These are phyloP conservation scores for Aphidoletes aphidimyza DNA, from an alignment of 2,888 invertebrate genomes.

Conservation along the genomic window DNA sequence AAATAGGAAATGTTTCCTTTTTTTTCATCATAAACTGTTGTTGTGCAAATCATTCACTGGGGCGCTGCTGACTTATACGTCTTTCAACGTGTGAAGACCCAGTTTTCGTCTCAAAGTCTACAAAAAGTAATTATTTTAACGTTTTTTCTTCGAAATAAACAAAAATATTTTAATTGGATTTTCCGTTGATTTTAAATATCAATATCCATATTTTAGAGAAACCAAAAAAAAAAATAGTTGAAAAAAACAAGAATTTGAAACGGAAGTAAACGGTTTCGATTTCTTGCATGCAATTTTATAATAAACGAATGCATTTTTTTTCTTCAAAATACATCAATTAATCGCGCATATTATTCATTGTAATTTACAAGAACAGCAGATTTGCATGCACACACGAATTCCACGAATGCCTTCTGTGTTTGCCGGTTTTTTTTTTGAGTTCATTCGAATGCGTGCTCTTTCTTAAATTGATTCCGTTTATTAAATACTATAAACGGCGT, in stretches of 20 bases:
- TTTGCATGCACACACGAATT: conserved; percentile 27
- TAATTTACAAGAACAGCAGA: not conserved
- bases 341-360: not conserved
- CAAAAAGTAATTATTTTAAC: too few species aligned
- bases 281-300: conserved; percentile 9
- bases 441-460: not conserved
- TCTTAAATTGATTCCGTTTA: not conserved
- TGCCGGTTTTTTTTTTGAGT: too few species aligned
- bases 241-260: too few species aligned
- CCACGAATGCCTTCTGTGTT: too few species aligned
- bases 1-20: conserved; percentile 18
- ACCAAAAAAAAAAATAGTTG: not conserved
- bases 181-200: not conserved
- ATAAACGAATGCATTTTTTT: not conserved
- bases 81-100: not conserved
- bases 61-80: not conserved
- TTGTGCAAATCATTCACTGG: conserved; percentile 32
- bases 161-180: not conserved
- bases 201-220: too few species aligned
- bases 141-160: not conserved
- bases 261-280: not conserved
- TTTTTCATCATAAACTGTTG: conserved; percentile 43
- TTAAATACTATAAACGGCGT: not conserved
- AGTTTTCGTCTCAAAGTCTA: not conserved
- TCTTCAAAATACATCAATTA: not conserved